Percentiles rank a stretch among this genome's conserved stretches.
These are phyloP conservation scores for Aegypius monachus DNA, from an alignment of 2,113 vertebrate genomes.

Conservation along the genomic window DNA sequence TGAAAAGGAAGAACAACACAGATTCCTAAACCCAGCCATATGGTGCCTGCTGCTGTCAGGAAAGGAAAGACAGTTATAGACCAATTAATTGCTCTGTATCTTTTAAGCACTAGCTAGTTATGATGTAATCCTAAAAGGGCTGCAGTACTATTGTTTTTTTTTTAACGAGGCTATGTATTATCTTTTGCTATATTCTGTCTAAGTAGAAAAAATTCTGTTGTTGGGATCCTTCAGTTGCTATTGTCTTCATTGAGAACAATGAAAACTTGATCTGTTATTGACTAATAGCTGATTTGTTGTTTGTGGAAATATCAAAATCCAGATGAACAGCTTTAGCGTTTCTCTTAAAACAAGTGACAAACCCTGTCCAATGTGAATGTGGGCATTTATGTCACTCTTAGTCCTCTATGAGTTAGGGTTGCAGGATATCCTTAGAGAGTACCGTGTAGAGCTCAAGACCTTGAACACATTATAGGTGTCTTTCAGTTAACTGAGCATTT, in stretches of 20 bases:
- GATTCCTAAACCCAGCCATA: conserved; percentile 27
- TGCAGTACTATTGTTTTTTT: not conserved
- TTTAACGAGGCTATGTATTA: not conserved
- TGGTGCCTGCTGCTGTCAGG: conserved; percentile 43
- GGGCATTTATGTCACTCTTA: not conserved
- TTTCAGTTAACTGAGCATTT: not conserved
- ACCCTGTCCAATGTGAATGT: not conserved
- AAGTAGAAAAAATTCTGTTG: not conserved
- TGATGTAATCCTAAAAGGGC: not conserved
- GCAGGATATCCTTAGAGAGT: not conserved
- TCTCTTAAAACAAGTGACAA: not conserved
- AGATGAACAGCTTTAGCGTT: not conserved
- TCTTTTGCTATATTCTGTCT: not conserved
- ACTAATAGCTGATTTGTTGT: not conserved
- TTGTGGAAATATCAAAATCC: not conserved
- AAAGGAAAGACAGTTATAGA: not conserved
- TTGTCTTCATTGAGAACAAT: not conserved
- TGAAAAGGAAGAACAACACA: conserved; percentile 25
- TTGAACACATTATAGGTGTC: not conserved
- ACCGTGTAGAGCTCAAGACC: not conserved
- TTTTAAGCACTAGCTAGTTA: not conserved
- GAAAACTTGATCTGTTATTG: not conserved
- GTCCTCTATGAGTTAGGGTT: not conserved
- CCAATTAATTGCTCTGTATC: conserved; percentile 29
- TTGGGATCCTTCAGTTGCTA: not conserved